Evolutionary conservation across 2,888 invertebrate species (phyloP), one percentile per base, ranked within the genome.

Genomic region (Candidula unifasciata): DNA sequence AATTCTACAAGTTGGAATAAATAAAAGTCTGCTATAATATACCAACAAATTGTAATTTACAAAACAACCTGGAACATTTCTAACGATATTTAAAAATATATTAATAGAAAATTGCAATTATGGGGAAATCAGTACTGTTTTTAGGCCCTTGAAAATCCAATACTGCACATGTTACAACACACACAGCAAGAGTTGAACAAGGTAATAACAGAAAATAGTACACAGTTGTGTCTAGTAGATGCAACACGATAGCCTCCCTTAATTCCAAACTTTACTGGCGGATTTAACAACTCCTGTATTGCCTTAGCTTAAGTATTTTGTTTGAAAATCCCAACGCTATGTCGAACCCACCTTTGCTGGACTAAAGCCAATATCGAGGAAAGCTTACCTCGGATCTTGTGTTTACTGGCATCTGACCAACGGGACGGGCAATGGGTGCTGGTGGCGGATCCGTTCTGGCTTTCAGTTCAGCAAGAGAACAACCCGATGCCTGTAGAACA

Each of bases 331-430:
- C n/a, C 3, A 52, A 27, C 18, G 44, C 16, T 21, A 35, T 66
- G n/a, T 66, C 66, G 27, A n/a, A 69, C 69, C 33, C 18, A 69
- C n/a, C 27, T 52, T 3, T 33, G 33, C 35, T 73, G 73, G 73
- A 44, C 5, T 3, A 44, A 2, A 27, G 44, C 73, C 44, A 44
- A 44, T 27, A 8, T 73, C 27, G 27, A n/a, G 13, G 44, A n/a
- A 52, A 13, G 73, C 37, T 73, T 27, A 18, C 44, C 71, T 44
- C 1, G 44, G 44, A 52, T 73, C 27, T 5, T 52, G 27, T 52
- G 24, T 73, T 73, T 44, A 52, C n/a, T 44, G 73, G 73, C 73
- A 73, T n/a, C 44, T 52, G 27, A 37, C 35, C 69, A 69, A 16
- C n/a, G 24, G 35, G 37, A 21, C 35, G 69, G 18, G 35, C 18